Conservation (phyloP, 1,140 invertebrate genomes). For the Tetragnatha versicolor region DNA sequence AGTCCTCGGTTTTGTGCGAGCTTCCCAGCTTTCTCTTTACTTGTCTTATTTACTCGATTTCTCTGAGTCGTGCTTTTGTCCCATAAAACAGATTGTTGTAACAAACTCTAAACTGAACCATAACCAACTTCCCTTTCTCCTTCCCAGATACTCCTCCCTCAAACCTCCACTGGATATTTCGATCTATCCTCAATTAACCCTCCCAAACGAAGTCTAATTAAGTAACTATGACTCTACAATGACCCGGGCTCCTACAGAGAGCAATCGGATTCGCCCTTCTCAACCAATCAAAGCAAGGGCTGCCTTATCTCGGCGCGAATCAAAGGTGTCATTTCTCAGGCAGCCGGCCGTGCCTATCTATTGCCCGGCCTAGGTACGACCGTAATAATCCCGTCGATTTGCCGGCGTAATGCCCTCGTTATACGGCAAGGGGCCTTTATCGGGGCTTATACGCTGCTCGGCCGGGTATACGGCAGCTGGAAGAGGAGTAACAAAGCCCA, state of each 20-base stretch:
- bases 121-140: too few species aligned
- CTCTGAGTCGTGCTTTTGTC: too few species aligned
- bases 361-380: constrained; percentile 14
- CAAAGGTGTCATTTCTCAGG: constrained; percentile 52
- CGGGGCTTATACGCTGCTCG: background rate
- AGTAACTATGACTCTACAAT: constrained; percentile 9
- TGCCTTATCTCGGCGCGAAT: constrained; percentile 29
- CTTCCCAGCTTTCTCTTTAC: too few species aligned
- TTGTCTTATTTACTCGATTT: too few species aligned
- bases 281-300: constrained; percentile 38
- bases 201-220: too few species aligned
- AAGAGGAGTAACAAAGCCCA: background rate
- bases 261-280: constrained; percentile 26
- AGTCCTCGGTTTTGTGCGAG: too few species aligned
- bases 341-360: constrained; percentile 37
- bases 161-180: too few species aligned
- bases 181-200: too few species aligned
- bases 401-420: constrained; percentile 39
- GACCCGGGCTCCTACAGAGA: background rate
- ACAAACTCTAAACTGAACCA: too few species aligned
- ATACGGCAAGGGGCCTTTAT: constrained; percentile 31
- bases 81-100: too few species aligned
- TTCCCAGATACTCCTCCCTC: too few species aligned
- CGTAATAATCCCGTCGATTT: constrained; percentile 43
- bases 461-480: background rate